Conservation (phyloP, 2,888 invertebrate genomes). For the Epistrophe grossulariae region DNA sequence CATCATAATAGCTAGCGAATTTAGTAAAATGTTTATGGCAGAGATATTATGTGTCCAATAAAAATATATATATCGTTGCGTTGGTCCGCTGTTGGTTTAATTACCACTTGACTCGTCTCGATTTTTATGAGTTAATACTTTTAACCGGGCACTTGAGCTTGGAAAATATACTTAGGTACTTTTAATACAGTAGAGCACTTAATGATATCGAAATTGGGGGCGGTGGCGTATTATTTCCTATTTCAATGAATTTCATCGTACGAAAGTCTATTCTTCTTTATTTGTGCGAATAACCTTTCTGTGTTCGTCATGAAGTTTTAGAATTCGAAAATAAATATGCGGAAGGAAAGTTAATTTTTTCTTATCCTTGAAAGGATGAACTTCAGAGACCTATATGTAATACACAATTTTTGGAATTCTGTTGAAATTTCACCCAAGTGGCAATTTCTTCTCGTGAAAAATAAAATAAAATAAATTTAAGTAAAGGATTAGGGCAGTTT, state of each 20-base stretch:
- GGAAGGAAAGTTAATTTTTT: not conserved
- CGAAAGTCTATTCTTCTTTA: not conserved
- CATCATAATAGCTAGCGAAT: constrained; percentile 3
- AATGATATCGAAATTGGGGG: constrained; percentile 31
- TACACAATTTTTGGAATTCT: not conserved
- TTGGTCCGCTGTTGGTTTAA: constrained; percentile 16
- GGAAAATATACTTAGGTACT: constrained; percentile 36
- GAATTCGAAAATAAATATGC: constrained; percentile 18
- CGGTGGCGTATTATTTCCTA: not conserved
- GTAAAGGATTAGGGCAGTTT: not conserved
- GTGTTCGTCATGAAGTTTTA: not conserved
- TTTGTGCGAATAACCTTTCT: constrained; percentile 5
- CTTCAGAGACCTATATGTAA: not conserved
- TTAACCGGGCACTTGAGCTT: constrained; percentile 38
- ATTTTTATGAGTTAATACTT: constrained; percentile 67
- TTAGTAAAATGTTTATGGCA: constrained; percentile 47
- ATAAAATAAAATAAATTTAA: not conserved
- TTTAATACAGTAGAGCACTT: constrained; percentile 35
- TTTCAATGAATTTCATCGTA: constrained; percentile 40
- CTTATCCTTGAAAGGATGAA: constrained; percentile 7
- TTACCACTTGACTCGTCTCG: constrained; percentile 36
- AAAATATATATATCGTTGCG: constrained; percentile 29
- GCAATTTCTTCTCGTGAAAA: not conserved
- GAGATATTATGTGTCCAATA: constrained; percentile 15
- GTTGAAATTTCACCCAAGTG: not conserved